Base-by-base conservation (phyloP, 2,888 invertebrate genomes). In the Tuta absoluta region DNA sequence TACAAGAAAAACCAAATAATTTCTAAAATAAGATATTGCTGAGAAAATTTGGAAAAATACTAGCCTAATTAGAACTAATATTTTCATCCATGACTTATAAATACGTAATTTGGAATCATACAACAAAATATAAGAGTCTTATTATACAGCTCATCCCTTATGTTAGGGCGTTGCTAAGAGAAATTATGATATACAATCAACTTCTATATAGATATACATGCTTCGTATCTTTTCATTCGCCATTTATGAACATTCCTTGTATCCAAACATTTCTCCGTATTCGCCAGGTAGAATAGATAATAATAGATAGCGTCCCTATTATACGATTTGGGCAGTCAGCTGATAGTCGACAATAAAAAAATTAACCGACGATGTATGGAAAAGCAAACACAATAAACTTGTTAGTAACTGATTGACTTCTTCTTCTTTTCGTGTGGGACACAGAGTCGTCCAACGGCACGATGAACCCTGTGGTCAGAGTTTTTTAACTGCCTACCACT, bases 311-410 rank as follows among this genome's bases (percentile, higher is more conserved):
- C 33, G 19, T 33, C 57, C 33, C 38, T 58, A 58, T 56, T 56
- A 51, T 23, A 3, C 28, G 14, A 56, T 23, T 21, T 51, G 23
- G 51, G 38, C 33, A 38, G 51, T 58, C 59, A 59, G 59, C 41
- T 59, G 45, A 41, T 19, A 5, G 10, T 33, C 8, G 45, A 5
- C n/a, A 45, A 45, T 45, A 33, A 33, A 33, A 33, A 8, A 8
- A 33, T 28, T 28, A 2, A 33, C 33, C 33, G 33, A 33, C 33
- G n/a, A n/a, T n/a, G n/a, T n/a, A n/a, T n/a, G n/a, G n/a, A n/a
- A n/a, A n/a, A n/a, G n/a, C n/a, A n/a, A n/a, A n/a, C n/a, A n/a
- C n/a, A n/a, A n/a, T n/a, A n/a, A n/a, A n/a, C n/a, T n/a, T n/a
- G n/a, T n/a, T n/a, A n/a, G n/a, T n/a, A n/a, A n/a, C n/a, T n/a